A percentile compares a stretch with the other conserved stretches of the same genome.
These are phyloP conservation scores for Acanthococcus lagerstroemiae DNA, from an alignment of 2,888 invertebrate species.

Conservation along the genomic window DNA sequence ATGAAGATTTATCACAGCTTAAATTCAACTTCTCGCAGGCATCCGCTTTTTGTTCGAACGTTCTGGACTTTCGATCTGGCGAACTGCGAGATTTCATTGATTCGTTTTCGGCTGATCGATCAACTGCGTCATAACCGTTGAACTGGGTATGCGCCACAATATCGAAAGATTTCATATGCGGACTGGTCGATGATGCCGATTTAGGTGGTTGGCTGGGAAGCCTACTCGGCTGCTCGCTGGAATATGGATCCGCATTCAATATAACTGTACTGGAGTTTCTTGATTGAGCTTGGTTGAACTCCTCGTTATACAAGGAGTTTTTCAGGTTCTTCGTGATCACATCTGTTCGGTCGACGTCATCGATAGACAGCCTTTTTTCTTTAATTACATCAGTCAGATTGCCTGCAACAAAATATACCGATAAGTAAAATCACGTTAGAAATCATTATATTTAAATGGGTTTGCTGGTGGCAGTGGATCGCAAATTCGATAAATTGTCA, in stretches of 20 bases:
- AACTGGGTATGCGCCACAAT: not conserved
- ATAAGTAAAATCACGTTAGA: too few relatives aligned
- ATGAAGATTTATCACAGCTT: constrained; percentile 13
- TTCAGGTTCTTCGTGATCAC: constrained; percentile 7
- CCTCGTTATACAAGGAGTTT: not conserved
- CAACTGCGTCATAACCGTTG: not conserved
- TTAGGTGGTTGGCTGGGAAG: not conserved
- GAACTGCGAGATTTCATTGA: not conserved
- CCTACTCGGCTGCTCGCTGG: not conserved
- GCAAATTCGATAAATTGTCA: too few relatives aligned
- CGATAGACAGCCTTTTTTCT: constrained; percentile 6
- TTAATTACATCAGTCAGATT: constrained; percentile 6
- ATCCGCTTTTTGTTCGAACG: not conserved
- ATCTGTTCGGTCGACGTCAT: not conserved
- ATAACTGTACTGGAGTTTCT: too few relatives aligned
- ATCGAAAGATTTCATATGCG: not conserved
- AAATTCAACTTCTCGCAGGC: not conserved
- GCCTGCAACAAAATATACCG: not conserved
- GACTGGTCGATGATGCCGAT: not conserved
- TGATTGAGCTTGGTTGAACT: not conserved
- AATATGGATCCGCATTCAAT: too few relatives aligned
- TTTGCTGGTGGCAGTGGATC: too few relatives aligned
- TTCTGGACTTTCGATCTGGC: not conserved
- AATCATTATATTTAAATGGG: too few relatives aligned
- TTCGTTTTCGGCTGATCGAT: not conserved